A percentile compares a stretch with the other conserved stretches of the same genome.
Evolutionary conservation across 2,888 invertebrate species (phyloP).

Genomic region (Cataglyphis altisquamis): DNA sequence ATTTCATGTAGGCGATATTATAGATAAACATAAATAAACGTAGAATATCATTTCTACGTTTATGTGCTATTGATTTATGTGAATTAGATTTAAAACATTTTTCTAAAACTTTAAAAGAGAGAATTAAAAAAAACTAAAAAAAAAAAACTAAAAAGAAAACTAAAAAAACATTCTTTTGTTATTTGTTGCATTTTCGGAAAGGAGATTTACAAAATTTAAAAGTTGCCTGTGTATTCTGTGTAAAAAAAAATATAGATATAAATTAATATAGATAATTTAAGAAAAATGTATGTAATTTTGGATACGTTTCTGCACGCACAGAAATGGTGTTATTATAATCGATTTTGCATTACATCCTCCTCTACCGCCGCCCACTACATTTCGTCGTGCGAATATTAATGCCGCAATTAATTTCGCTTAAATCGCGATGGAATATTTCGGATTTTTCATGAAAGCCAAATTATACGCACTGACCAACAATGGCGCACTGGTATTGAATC

Average conservation of each 20-base stretch:
- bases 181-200: not conserved
- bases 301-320: slow-evolving; percentile 23
- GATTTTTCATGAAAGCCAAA: slow-evolving; percentile 53
- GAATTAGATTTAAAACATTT: not conserved
- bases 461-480: slow-evolving; percentile 53
- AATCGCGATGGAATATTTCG: slow-evolving; percentile 52
- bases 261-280: slow-evolving; percentile 2
- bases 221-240: not conserved
- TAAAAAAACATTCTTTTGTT: not conserved
- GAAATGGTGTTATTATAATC: slow-evolving; percentile 30
- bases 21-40: not conserved
- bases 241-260: not conserved
- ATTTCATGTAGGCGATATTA: not conserved
- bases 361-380: slow-evolving; percentile 20
- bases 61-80: not conserved
- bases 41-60: not conserved
- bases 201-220: not conserved
- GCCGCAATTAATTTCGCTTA: slow-evolving; percentile 57
- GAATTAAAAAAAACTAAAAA: too few relatives aligned
- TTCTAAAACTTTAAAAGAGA: not conserved
- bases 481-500: slow-evolving; percentile 22
- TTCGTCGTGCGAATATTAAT: slow-evolving; percentile 54
- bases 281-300: slow-evolving; percentile 6
- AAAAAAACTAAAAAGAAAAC: not conserved
- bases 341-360: slow-evolving; percentile 41